Percentiles rank a stretch among this genome's conserved stretches.
Conservation (phyloP, 2,888 invertebrate genomes). For the Dryobotodes eremita region DNA sequence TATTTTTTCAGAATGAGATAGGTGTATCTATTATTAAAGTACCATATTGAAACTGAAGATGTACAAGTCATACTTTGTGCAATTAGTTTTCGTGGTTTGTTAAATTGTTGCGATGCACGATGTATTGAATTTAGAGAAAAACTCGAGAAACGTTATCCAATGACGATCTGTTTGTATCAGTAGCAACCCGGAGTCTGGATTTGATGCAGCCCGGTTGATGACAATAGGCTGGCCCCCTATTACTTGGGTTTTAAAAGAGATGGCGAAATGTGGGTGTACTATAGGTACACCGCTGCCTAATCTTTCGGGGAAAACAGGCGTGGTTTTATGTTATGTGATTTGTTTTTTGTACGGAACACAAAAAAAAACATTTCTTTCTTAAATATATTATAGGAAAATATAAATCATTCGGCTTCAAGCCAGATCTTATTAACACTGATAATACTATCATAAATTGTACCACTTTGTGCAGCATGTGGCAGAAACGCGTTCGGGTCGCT, state of each 20-base stretch:
- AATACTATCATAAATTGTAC: slow-evolving; percentile 55
- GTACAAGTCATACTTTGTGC: not conserved
- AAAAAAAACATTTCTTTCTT: not conserved
- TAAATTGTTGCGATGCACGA: not conserved
- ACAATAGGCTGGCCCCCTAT: not conserved
- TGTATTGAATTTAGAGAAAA: not conserved
- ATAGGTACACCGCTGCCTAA: not conserved
- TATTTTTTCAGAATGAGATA: not conserved
- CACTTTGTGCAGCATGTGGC: slow-evolving; percentile 53
- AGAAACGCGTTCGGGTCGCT: slow-evolving; percentile 49
- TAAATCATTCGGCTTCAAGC: slow-evolving; percentile 40
- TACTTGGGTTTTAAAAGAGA: not conserved
- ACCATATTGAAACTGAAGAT: not conserved
- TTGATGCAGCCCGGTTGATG: not conserved
- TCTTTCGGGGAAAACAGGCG: not conserved
- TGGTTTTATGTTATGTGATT: too few species aligned
- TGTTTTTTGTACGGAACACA: not conserved
- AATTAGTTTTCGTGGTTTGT: not conserved
- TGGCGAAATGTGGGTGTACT: not conserved
- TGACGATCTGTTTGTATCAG: not conserved
- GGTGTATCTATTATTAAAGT: not conserved
- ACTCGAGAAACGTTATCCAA: not conserved
- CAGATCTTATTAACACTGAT: slow-evolving; percentile 48
- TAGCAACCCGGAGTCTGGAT: not conserved
- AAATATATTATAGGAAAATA: slow-evolving; percentile 13